These are phyloP conservation scores for Pammene fasciana DNA, from an alignment of 2,888 invertebrate species.

Conservation along the genomic window DNA sequence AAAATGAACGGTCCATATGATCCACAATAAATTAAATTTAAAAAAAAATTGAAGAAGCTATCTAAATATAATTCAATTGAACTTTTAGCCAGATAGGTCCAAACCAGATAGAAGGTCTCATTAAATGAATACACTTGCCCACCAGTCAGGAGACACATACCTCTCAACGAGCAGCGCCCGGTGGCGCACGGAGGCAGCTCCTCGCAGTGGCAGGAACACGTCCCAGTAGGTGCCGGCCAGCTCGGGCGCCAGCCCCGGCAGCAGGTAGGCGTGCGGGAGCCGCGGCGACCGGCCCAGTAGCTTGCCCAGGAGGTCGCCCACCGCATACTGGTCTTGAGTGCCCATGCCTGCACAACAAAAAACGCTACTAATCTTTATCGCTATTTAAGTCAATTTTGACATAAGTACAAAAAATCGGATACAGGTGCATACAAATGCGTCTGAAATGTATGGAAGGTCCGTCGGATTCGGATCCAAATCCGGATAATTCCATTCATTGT, in stretches of 20 bases:
- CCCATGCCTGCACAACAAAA: constrained; percentile 83
- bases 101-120: too few relatives aligned
- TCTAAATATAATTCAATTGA: too few relatives aligned
- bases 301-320: constrained; percentile 95
- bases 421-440: too few relatives aligned
- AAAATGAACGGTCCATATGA: not conserved
- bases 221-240: constrained; percentile 92
- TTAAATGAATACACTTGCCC: too few relatives aligned
- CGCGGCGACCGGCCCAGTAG: constrained; percentile 88
- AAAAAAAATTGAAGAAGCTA: too few relatives aligned
- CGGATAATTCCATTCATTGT: too few relatives aligned
- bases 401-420: too few relatives aligned
- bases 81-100: too few relatives aligned
- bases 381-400: not conserved
- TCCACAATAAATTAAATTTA: not conserved
- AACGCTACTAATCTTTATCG: not conserved
- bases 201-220: constrained; percentile 92
- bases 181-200: constrained; percentile 90
- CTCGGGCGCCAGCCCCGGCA: constrained; percentile 88
- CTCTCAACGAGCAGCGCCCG: constrained; percentile 91
- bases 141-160: constrained; percentile 59
- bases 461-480: too few relatives aligned
- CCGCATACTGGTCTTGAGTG: constrained; percentile 94
- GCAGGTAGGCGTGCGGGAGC: constrained; percentile 86
- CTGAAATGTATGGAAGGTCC: too few relatives aligned